Evolutionary conservation across 2,113 vertebrate genomes (phyloP).

Genomic region (Eclectus roratus): DNA sequence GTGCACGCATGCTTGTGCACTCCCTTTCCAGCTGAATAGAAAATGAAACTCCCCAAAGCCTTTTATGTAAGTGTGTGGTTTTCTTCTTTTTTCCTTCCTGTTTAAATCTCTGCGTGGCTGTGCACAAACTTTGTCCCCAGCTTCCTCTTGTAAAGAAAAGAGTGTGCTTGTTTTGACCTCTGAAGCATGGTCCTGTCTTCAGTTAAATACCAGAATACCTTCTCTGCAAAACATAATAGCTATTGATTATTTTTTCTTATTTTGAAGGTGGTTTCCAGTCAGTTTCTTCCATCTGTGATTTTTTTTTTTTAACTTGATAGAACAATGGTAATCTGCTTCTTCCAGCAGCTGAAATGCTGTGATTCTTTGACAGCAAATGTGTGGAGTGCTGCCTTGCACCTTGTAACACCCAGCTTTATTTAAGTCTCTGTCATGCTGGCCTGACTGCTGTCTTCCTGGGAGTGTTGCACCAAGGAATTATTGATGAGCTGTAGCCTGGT

Average conservation of each 20-base stretch:
- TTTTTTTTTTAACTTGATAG: neutral
- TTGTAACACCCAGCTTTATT: neutral
- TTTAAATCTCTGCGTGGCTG: neutral
- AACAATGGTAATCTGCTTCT: slow-evolving; percentile 3
- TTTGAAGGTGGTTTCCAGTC: neutral
- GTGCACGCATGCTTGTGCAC: neutral
- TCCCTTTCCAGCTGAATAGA: neutral
- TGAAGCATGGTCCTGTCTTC: neutral
- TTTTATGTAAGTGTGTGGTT: slow-evolving; percentile 10
- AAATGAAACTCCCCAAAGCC: slow-evolving; percentile 40
- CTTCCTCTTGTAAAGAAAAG: neutral
- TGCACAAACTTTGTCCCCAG: neutral
- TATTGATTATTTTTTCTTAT: neutral
- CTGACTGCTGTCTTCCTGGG: neutral
- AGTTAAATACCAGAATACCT: neutral
- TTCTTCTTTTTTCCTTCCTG: neutral
- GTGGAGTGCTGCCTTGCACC: neutral
- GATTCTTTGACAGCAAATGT: neutral
- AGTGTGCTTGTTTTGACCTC: neutral
- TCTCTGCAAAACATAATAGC: neutral
- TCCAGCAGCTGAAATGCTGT: neutral
- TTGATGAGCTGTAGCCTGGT: neutral
- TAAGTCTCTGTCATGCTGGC: neutral
- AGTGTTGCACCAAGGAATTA: neutral
- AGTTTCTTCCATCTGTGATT: neutral